Evolutionary conservation across 2,113 vertebrate species (phyloP).

Genomic region (Oryzias javanicus): DNA sequence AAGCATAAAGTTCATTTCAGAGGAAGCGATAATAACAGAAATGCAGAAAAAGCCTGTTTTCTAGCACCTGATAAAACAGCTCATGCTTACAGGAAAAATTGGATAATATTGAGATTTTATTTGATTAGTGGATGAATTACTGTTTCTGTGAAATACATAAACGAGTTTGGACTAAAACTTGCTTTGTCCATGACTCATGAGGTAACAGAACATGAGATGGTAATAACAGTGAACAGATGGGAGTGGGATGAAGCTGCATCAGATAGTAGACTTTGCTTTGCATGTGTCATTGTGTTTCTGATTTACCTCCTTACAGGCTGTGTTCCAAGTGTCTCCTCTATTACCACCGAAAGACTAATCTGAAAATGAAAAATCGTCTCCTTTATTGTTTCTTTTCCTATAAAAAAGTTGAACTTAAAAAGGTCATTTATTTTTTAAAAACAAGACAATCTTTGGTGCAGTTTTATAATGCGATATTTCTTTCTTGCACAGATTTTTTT

Average conservation of each 20-base stretch:
- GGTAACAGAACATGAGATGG: slow-evolving; percentile 26
- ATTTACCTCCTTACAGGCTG: slow-evolving; percentile 27
- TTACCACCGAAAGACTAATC: too few relatives aligned
- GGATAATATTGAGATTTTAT: background rate
- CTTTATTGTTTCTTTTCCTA: too few relatives aligned
- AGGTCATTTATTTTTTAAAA: too few relatives aligned
- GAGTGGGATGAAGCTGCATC: slow-evolving; percentile 57
- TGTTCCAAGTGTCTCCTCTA: slow-evolving; percentile 15
- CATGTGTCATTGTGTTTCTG: slow-evolving; percentile 27
- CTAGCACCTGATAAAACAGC: too few relatives aligned
- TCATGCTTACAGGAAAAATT: background rate
- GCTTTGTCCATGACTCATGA: slow-evolving; percentile 21
- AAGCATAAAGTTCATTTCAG: too few relatives aligned
- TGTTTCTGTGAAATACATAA: slow-evolving; percentile 1
- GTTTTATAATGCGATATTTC: too few relatives aligned
- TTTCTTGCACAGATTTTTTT: too few relatives aligned
- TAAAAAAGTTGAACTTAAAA: too few relatives aligned
- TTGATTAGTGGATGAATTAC: background rate
- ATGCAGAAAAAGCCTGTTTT: too few relatives aligned
- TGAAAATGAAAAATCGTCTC: too few relatives aligned
- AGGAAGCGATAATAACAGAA: too few relatives aligned
- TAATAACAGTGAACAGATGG: slow-evolving; percentile 54
- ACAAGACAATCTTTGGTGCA: too few relatives aligned
- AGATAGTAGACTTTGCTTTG: slow-evolving; percentile 43
- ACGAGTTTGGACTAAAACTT: slow-evolving; percentile 1